Evolutionary conservation across 2,797 vertebrate genomes (phyloP).

Genomic region (Poecilia picta): DNA sequence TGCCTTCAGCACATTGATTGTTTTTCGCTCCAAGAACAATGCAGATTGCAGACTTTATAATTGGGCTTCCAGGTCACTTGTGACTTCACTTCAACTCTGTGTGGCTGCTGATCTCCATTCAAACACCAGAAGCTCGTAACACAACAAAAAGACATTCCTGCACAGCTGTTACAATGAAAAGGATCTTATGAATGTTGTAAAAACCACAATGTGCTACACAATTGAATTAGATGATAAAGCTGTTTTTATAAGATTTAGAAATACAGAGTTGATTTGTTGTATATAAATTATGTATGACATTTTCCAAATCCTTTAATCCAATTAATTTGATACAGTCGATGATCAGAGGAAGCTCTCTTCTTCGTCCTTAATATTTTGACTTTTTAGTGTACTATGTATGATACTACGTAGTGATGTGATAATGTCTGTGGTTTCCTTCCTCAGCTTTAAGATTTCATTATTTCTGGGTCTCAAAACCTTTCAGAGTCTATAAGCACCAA

Average conservation of each 20-base stretch:
- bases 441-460: no score
- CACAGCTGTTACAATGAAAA: slow-evolving; percentile 57
- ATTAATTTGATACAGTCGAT: slow-evolving; percentile 7
- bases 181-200: slow-evolving; percentile 67
- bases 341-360: neutral
- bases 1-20: slow-evolving; percentile 88
- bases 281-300: slow-evolving; percentile 2
- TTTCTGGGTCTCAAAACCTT: neutral
- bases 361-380: neutral
- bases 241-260: slow-evolving; percentile 3
- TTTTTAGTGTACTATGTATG: neutral
- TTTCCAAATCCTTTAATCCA: slow-evolving; percentile 20
- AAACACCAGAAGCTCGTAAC: slow-evolving; percentile 70
- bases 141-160: slow-evolving; percentile 59
- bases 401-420: neutral
- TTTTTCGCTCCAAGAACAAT: slow-evolving; percentile 85
- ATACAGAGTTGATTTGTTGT: neutral
- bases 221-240: neutral
- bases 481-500: neutral
- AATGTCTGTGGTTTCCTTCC: neutral
- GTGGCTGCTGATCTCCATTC: slow-evolving; percentile 70
- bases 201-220: slow-evolving; percentile 34
- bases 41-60: slow-evolving; percentile 87
- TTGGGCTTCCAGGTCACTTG: slow-evolving; percentile 84
- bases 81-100: slow-evolving; percentile 77